Base-by-base conservation (phyloP, 2,797 vertebrate species). In the Sus cebifrons region DNA sequence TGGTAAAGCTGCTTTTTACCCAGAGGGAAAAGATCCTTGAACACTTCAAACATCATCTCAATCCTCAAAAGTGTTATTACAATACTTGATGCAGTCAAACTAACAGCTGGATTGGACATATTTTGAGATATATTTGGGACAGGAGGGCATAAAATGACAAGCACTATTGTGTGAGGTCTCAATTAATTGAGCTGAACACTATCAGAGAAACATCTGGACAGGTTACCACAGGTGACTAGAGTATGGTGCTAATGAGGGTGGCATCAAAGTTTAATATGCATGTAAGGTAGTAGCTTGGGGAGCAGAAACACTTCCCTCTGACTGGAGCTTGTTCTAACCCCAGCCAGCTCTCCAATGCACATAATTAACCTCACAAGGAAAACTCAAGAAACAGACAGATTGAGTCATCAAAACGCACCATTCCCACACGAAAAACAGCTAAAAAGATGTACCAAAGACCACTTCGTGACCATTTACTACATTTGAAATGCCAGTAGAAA, bases 131-230 rank as follows among this genome's bases (percentile, higher is more conserved):
- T 91, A 67, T 49, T 88, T 93, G 77, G 62, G 58, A 94, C 67
- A 86, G 56, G 64, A 93, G 65, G 86, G 36, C 83, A 95, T 60
- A 81, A 75, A 83, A 62, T 95, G 78, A 79, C 70, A 96, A 87
- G 74, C 67, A 64, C 60, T 83, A 44, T 27, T 91, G 56, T 89
- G 94, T 93, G 92, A 97, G 95, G 49, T 91, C 78, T 98, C 89
- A 95, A 93, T 94, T 94, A 83, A 89, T 60, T 93, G 75, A 91
- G 67, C 29, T 86, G 71, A 96, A 84, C 74, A 91, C 21, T 77
- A 88, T 58, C 87, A 94, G 92, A 95, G 70, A 86, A 96, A 92
- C 95, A 97, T 89, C 94, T 97, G 95, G 82, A 60, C 40, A 96
- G 95, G 92, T 96, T 97, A 94, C 32, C 70, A 86, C 77, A 91